Evolutionary conservation across 2,888 invertebrate genomes (phyloP), one percentile per base, ranked within the genome.

Genomic region (Pseudoips prasinana): DNA sequence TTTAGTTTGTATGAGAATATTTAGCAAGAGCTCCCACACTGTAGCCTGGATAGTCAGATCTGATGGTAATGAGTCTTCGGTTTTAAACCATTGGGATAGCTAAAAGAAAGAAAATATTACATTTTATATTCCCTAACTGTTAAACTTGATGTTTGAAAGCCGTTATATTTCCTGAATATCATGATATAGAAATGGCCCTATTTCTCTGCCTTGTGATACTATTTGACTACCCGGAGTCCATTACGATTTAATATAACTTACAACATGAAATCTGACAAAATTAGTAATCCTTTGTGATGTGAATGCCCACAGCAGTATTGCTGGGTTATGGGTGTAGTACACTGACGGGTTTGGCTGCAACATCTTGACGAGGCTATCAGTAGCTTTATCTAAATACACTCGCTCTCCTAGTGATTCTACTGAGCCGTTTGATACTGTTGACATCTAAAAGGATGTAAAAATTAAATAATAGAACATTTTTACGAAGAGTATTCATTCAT

Each of bases 241-340:
- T n/a, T n/a, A n/a, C n/a, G n/a, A n/a, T n/a, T n/a, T n/a, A n/a
- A n/a, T n/a, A 11, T n/a, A 22, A 73, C 83, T 78, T 62, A 88
- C 87, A 22, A 88, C 76, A 39, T 74, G 67, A 33, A 72, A 41
- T 33, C 63, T 67, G 1, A 88, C 57, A 29, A 58, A 56, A 29
- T 67, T 54, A 7, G 77, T 62, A 11, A 86, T 86, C 47, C 84
- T 60, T 20, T 68, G 60, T 0, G 87, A 86, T 1, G 81, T 79
- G 48, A 86, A 85, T 0, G 73, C 64, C 87, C 87, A 87, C 26
- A 86, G 46, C 35, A 88, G 38, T 33, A 86, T 58, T 0, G 84
- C 86, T 0, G 87, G 87, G 42, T 87, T 75, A 36, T 87, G 87
- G 0, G 87, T 85, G 44, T 87, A 88, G 39, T 73, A 81, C 0